Evolutionary conservation across 1,140 invertebrate species (phyloP).

Genomic region (Ceratina calcarata): DNA sequence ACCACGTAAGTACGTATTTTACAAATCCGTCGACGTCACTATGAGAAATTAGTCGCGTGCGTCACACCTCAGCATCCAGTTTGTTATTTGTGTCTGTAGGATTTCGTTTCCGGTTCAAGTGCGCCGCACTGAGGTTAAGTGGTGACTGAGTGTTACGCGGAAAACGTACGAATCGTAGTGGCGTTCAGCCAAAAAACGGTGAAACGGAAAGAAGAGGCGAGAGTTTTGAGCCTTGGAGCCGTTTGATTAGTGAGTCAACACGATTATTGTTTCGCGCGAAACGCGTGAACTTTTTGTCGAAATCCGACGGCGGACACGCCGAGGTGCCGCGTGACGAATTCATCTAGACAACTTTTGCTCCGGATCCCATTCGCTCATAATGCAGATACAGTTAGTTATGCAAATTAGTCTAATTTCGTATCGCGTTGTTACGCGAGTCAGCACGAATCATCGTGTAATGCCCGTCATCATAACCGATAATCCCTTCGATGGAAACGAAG

Average conservation of each 20-base stretch:
- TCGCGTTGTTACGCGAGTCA: conserved; percentile 35
- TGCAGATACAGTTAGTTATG: conserved; percentile 46
- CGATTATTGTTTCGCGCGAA: conserved; percentile 59
- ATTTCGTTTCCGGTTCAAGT: conserved; percentile 42
- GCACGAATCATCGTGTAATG: conserved; percentile 51
- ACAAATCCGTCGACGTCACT: conserved; percentile 23
- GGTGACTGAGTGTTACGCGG: conserved; percentile 66
- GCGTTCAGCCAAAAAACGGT: neutral
- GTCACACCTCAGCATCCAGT: conserved; percentile 10
- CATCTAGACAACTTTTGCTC: conserved; percentile 31
- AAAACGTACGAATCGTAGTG: conserved; percentile 46
- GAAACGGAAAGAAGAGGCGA: conserved; percentile 5
- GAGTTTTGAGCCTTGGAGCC: neutral
- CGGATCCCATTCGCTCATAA: conserved; percentile 25
- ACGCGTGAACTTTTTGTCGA: conserved; percentile 53
- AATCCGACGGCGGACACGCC: conserved; percentile 18
- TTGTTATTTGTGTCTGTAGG: conserved; percentile 24
- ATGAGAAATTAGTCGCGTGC: neutral
- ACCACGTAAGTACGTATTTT: conserved; percentile 13
- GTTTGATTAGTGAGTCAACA: conserved; percentile 66
- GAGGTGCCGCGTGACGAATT: conserved; percentile 44
- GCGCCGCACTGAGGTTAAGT: conserved; percentile 51
- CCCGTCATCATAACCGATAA: conserved; percentile 41
- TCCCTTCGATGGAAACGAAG: conserved; percentile 54
- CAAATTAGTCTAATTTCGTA: conserved; percentile 57